A percentile compares a stretch with the other conserved stretches of the same genome.
phyloP scores from a whole-genome alignment of 2,113 vertebrate species.

The Takifugu flavidus region DNA sequence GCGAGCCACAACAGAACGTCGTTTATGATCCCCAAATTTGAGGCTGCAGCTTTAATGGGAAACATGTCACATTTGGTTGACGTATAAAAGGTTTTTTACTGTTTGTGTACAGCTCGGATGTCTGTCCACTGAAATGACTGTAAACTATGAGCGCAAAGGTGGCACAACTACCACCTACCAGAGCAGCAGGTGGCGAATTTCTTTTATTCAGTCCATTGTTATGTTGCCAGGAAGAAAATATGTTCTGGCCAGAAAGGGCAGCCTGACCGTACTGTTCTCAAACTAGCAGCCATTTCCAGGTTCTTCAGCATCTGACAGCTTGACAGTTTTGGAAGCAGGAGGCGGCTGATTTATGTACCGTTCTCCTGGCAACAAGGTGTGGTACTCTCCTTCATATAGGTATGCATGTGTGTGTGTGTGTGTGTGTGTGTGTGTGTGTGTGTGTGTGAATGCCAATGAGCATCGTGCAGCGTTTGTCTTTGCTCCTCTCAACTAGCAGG shows the following conservation, averaged over 20 bases:
- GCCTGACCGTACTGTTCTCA: no score
- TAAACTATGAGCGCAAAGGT: no score
- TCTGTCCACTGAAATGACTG: no score
- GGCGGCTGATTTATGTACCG: constrained; percentile 59
- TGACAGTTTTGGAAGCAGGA: constrained; percentile 59
- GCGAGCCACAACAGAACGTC: constrained; percentile 48
- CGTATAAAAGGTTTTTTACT: constrained; percentile 10
- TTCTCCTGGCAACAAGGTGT: constrained; percentile 56
- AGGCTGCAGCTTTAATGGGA: constrained; percentile 26
- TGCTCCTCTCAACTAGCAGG: constrained; percentile 66
- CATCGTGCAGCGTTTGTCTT: constrained; percentile 63
- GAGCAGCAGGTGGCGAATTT: constrained; percentile 6
- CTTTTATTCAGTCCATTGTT: no score
- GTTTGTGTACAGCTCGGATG: not conserved
- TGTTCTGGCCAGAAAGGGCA: no score
- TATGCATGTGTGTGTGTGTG: constrained; percentile 16
- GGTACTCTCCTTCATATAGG: constrained; percentile 57
- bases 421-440: constrained; percentile 21
- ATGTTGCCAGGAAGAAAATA: no score
- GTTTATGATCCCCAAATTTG: constrained; percentile 35
- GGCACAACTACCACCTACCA: no score
- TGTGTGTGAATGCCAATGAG: constrained; percentile 65
- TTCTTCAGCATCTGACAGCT: constrained; percentile 66
- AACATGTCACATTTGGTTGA: constrained; percentile 32
- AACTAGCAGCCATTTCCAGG: constrained; percentile 61